phyloP scores from a whole-genome alignment of 2,888 invertebrate genomes.

The Eledone cirrhosa region DNA sequence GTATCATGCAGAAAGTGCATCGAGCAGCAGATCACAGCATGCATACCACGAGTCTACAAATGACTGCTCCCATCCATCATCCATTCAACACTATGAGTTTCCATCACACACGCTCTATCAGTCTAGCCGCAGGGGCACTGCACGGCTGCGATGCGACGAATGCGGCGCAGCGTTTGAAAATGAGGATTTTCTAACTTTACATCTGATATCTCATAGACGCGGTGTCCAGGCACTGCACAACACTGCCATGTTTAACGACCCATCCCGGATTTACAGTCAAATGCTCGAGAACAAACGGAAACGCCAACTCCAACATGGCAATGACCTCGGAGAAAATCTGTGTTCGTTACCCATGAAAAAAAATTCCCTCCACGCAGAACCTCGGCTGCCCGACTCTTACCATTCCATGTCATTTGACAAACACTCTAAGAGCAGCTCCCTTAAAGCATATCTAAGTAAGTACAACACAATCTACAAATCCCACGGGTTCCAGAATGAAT shows the following conservation, averaged over 20 bases:
- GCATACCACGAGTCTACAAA: background rate
- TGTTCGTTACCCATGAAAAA: conserved; percentile 9
- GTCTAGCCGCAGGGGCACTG: background rate
- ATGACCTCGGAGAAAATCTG: background rate
- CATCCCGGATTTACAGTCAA: background rate
- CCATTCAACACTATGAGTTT: background rate
- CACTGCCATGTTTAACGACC: background rate
- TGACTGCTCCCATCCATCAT: background rate
- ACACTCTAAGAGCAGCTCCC: background rate
- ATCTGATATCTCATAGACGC: conserved; percentile 52
- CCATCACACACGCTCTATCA: background rate
- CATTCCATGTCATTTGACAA: too few relatives aligned
- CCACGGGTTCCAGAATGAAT: background rate
- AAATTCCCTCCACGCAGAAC: background rate
- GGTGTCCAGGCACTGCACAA: background rate
- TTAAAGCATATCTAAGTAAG: conserved; percentile 1
- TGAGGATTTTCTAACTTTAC: conserved; percentile 63
- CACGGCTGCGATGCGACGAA: conserved; percentile 40
- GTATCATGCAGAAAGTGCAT: conserved; percentile 31
- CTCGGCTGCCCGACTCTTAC: background rate
- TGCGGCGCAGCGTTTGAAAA: conserved; percentile 55
- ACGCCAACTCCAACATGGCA: background rate
- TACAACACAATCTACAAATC: conserved; percentile 8
- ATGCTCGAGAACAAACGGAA: conserved; percentile 8
- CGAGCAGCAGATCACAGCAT: background rate